Percentiles rank a stretch among this genome's conserved stretches.
Conservation (phyloP, 1,140 invertebrate genomes). For the Planococcus citri region DNA sequence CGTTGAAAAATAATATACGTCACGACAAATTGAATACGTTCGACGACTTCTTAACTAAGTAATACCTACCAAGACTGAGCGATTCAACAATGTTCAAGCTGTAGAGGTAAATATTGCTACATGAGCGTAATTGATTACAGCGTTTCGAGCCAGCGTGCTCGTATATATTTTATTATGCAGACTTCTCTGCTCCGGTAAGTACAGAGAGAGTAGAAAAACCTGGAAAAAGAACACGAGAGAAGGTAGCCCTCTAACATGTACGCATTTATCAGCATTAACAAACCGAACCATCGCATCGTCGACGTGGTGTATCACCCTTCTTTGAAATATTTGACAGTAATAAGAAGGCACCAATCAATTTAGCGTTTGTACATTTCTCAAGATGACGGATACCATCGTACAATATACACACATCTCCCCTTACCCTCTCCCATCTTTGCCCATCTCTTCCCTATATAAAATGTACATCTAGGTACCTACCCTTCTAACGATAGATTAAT, state of each 20-base stretch:
- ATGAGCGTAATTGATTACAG: not conserved
- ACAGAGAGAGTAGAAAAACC: no score
- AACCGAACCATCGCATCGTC: not conserved
- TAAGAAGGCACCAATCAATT: conserved; percentile 7
- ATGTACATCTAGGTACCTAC: no score
- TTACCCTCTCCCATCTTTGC: no score
- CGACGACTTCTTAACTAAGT: no score
- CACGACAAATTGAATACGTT: not conserved
- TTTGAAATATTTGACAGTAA: conserved; percentile 3
- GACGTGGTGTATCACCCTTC: not conserved
- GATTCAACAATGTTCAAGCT: not conserved
- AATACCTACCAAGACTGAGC: not conserved
- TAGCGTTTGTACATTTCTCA: conserved; percentile 6
- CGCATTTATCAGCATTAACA: not conserved
- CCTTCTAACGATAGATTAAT: not conserved
- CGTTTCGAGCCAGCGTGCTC: no score
- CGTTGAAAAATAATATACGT: no score
- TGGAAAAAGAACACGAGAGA: no score
- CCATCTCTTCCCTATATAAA: no score
- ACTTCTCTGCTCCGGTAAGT: no score
- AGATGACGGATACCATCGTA: not conserved
- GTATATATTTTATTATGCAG: no score
- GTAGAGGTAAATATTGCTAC: not conserved
- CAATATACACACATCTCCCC: no score
- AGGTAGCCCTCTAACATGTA: not conserved